A percentile compares a stretch with the other conserved stretches of the same genome.
phyloP scores from a whole-genome alignment of 2,113 vertebrate genomes.

The Myotis lucifugus region DNA sequence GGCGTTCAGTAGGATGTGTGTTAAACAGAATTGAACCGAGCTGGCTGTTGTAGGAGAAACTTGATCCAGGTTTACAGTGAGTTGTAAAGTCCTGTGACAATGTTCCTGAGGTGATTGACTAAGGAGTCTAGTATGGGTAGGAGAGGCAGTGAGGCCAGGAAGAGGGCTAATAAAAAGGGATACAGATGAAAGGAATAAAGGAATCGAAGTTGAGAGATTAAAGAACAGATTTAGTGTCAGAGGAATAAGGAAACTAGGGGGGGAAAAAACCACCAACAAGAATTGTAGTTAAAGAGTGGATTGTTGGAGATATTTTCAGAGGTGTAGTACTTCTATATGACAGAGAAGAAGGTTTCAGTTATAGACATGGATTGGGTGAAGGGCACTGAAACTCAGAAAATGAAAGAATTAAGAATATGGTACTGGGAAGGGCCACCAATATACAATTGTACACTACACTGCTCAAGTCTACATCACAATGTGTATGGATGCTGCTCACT shows the following conservation, averaged over 20 bases:
- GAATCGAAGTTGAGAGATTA: neutral
- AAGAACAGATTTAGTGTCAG: neutral
- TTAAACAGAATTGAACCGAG: neutral
- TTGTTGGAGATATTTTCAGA: neutral
- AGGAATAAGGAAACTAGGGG: neutral
- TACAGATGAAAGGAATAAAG: neutral
- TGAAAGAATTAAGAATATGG: neutral
- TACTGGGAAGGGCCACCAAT: fast-evolving
- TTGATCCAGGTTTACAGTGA: neutral
- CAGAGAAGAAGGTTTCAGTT: neutral
- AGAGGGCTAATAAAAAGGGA: neutral
- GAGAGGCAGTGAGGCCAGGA: neutral
- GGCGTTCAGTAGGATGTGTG: neutral
- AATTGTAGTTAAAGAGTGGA: neutral
- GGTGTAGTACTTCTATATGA: neutral
- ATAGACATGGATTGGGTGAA: neutral
- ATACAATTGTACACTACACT: fast-evolving
- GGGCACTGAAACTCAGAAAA: neutral
- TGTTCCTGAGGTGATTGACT: neutral
- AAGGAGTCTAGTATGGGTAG: neutral
- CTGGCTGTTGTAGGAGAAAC: neutral
- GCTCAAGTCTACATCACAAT: neutral
- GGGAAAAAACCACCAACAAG: fast-evolving
- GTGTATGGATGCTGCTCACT: neutral
- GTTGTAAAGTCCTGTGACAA: neutral